Evolutionary conservation across 2,797 vertebrate genomes (phyloP).

Genomic region (Mareca strepera): DNA sequence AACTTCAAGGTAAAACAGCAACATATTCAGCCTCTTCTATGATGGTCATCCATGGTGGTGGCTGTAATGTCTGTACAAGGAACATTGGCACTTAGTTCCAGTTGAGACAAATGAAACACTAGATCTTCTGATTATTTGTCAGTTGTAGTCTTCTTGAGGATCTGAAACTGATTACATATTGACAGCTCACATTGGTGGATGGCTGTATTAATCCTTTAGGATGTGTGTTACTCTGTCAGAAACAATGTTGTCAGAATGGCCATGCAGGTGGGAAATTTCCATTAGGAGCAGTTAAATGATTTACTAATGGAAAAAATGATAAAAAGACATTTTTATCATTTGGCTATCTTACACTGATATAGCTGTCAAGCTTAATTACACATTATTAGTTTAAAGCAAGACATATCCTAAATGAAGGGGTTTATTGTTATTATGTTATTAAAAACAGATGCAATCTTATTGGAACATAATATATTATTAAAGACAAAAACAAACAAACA

Average conservation of each 20-base stretch:
- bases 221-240: background rate
- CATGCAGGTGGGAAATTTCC: background rate
- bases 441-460: background rate
- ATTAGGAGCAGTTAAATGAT: background rate
- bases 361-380: background rate
- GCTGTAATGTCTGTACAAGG: background rate
- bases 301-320: background rate
- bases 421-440: background rate
- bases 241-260: background rate
- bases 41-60: background rate
- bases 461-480: background rate
- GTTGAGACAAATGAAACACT: background rate
- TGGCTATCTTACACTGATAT: background rate
- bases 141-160: background rate
- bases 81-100: background rate
- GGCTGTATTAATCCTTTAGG: background rate
- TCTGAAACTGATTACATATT: background rate
- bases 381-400: background rate
- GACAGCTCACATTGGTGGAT: background rate
- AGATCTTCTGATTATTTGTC: background rate
- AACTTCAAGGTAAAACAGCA: background rate
- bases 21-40: background rate
- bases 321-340: background rate
- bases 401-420: background rate
- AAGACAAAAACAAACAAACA: background rate